Conservation (phyloP, 2,797 vertebrate species). For the Spinus pinus region DNA sequence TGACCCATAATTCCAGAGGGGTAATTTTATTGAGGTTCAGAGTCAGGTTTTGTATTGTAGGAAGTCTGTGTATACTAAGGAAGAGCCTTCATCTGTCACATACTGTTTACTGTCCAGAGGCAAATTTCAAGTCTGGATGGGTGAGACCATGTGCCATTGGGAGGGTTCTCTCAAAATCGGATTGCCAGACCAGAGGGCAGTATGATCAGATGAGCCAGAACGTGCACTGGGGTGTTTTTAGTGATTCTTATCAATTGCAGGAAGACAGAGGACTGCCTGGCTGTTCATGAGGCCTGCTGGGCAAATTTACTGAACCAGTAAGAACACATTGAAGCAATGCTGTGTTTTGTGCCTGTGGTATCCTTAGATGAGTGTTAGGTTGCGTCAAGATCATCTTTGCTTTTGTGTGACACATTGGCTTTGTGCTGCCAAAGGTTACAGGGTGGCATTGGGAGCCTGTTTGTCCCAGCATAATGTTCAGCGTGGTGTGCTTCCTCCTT, state of each 20-base stretch:
- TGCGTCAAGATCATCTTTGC: background rate
- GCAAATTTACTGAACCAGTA: background rate
- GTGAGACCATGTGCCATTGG: background rate
- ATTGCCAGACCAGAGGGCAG: background rate
- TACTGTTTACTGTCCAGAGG: background rate
- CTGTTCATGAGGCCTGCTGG: background rate
- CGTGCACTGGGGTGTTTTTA: fast-evolving
- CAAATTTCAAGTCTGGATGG: background rate
- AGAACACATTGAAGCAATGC: background rate
- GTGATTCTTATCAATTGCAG: background rate
- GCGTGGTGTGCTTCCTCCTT: background rate
- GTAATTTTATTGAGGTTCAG: background rate
- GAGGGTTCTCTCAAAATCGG: fast-evolving
- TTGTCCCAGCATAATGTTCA: background rate
- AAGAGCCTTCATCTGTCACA: background rate
- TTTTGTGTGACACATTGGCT: fast-evolving
- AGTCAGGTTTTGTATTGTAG: background rate
- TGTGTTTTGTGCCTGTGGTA: background rate
- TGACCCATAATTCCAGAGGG: background rate
- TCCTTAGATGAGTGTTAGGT: background rate
- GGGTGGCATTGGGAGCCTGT: background rate
- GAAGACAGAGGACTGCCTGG: background rate
- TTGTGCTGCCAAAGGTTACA: background rate
- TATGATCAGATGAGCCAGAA: background rate
- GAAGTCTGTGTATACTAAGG: background rate